These are phyloP conservation scores for Odobenus rosmarus DNA, from an alignment of 2,113 vertebrate species.

Conservation along the genomic window DNA sequence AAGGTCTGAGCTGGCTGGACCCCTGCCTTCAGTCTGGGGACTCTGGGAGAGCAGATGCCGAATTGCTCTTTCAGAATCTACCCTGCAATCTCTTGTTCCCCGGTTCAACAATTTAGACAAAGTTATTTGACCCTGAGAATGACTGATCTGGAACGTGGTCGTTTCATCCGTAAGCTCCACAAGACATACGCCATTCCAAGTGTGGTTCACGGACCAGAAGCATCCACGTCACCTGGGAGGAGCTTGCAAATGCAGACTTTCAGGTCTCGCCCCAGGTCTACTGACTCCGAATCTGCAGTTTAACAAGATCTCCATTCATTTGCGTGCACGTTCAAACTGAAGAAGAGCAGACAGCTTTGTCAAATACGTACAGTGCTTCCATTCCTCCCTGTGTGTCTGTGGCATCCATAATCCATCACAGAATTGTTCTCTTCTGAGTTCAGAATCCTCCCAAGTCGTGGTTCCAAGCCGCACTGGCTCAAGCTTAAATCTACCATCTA, in stretches of 20 bases:
- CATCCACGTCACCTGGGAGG: background rate
- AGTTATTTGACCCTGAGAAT: background rate
- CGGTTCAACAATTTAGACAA: background rate
- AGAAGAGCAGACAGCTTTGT: background rate
- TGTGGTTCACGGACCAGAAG: background rate
- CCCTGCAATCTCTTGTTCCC: background rate
- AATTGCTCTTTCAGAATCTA: background rate
- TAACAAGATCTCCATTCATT: background rate
- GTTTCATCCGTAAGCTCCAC: background rate
- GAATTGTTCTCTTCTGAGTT: background rate
- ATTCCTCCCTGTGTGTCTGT: fast-evolving
- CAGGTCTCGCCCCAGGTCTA: background rate
- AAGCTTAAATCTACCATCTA: background rate
- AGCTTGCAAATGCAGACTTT: background rate
- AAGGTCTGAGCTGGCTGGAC: background rate
- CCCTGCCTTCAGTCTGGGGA: background rate
- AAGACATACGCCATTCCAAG: background rate
- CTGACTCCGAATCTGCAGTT: background rate
- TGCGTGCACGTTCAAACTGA: background rate
- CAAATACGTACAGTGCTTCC: no score
- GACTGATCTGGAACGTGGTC: background rate
- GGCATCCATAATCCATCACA: background rate
- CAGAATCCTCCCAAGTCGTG: background rate
- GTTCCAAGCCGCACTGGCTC: background rate
- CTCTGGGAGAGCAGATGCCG: background rate